Percentiles rank a stretch among this genome's conserved stretches.
These are phyloP conservation scores for Ardeotis arabs DNA, from an alignment of 2,113 vertebrate genomes.

Conservation along the genomic window DNA sequence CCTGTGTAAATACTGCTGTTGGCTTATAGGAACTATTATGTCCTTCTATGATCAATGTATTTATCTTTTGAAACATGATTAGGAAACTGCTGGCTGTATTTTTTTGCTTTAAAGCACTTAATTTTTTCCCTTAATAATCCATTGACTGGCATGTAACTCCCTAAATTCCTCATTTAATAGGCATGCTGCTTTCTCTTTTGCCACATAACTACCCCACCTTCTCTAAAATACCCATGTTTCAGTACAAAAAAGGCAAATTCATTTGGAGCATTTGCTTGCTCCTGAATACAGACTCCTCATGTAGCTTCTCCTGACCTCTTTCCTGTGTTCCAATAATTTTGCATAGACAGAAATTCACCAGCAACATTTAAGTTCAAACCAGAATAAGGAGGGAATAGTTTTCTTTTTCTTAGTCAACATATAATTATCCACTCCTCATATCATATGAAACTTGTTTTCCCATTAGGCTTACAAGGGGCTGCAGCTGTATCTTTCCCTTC, in stretches of 20 bases:
- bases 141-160: background rate
- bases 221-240: background rate
- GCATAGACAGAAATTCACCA: background rate
- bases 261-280: background rate
- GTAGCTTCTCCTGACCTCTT: background rate
- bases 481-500: slow-evolving; percentile 15
- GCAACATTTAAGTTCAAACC: background rate
- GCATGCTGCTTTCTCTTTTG: background rate
- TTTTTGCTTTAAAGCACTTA: background rate
- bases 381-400: slow-evolving; percentile 6
- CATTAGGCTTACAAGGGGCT: slow-evolving; percentile 10
- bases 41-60: background rate
- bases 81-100: background rate
- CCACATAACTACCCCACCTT: background rate
- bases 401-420: slow-evolving; percentile 29
- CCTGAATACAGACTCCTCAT: background rate
- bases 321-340: background rate
- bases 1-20: background rate
- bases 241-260: background rate
- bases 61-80: background rate
- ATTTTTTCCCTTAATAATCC: background rate
- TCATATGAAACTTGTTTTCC: background rate
- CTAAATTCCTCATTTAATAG: background rate
- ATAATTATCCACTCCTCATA: slow-evolving; percentile 38
- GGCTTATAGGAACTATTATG: background rate